Percentiles rank a stretch among this genome's conserved stretches.
phyloP scores from a whole-genome alignment of 2,113 vertebrate species.

The Amblyopsis rosae region DNA sequence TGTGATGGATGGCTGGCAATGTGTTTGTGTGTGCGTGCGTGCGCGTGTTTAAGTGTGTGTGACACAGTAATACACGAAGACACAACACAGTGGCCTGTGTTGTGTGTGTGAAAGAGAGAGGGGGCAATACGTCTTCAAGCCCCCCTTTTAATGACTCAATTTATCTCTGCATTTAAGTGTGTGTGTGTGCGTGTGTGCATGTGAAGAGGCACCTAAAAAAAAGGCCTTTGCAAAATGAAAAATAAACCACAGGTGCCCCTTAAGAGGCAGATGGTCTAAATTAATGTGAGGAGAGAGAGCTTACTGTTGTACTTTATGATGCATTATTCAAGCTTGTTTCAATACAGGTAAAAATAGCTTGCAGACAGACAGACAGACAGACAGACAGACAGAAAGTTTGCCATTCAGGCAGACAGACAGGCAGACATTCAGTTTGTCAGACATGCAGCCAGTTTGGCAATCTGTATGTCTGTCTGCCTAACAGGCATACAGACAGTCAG shows the following conservation, averaged over 20 bases:
- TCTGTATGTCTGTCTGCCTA: slow-evolving; percentile 37
- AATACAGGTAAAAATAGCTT: slow-evolving; percentile 9
- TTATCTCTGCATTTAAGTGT: slow-evolving; percentile 40
- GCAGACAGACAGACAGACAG: no score
- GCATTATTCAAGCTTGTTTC: neutral
- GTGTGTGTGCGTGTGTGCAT: slow-evolving; percentile 18
- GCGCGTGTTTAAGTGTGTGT: slow-evolving; percentile 19
- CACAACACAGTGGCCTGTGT: slow-evolving; percentile 13
- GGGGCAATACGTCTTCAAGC: slow-evolving; percentile 23
- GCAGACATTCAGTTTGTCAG: slow-evolving; percentile 8
- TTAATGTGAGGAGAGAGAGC: neutral
- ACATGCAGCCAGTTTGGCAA: slow-evolving; percentile 12
- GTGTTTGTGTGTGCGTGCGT: slow-evolving; percentile 9
- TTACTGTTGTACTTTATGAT: neutral
- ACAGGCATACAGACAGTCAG: slow-evolving; percentile 27
- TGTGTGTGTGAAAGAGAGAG: slow-evolving; percentile 12
- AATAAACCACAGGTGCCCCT: no score
- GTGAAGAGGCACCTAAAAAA: neutral
- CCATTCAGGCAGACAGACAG: no score
- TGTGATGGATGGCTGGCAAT: slow-evolving; percentile 39
- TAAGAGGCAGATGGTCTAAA: no score
- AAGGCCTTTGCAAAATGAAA: no score
- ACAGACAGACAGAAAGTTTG: no score
- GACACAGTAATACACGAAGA: slow-evolving; percentile 31
- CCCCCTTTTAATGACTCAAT: slow-evolving; percentile 51